Evolutionary conservation across 2,113 vertebrate genomes (phyloP).

Genomic region (Aplodontia rufa): DNA sequence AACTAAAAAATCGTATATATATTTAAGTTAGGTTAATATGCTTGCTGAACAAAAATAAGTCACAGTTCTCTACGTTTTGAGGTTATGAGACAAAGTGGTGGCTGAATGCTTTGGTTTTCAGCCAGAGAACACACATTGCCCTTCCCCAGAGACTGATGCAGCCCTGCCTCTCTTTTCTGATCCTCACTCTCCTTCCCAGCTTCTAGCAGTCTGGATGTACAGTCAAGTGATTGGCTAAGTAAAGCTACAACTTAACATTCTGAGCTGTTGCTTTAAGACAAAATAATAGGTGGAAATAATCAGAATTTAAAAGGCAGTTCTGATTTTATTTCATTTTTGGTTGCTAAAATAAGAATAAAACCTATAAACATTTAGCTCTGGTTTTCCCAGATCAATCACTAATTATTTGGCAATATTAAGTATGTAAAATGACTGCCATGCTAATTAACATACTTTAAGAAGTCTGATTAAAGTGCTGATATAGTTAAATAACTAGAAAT

Average conservation of each 20-base stretch:
- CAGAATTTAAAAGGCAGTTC: conserved; percentile 61
- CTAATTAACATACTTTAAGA: conserved; percentile 37
- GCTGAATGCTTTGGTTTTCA: neutral
- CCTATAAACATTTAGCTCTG: neutral
- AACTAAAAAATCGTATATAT: neutral
- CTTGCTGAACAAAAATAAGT: neutral
- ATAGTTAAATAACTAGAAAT: conserved; percentile 50
- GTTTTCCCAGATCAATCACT: conserved; percentile 38
- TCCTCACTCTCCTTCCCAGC: too few species aligned
- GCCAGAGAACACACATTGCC: neutral
- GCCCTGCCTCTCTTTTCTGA: too few species aligned
- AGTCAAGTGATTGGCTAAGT: neutral
- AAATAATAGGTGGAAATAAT: conserved; percentile 54
- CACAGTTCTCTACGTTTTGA: neutral
- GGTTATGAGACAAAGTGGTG: neutral
- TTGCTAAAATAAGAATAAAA: conserved; percentile 64
- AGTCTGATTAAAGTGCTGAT: conserved; percentile 34
- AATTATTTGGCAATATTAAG: conserved; percentile 72
- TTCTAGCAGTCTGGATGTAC: neutral
- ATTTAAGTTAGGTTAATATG: conserved; percentile 1
- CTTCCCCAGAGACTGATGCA: neutral
- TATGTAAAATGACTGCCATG: conserved; percentile 2
- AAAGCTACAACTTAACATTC: conserved; percentile 23
- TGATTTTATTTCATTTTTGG: conserved; percentile 67
- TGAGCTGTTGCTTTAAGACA: conserved; percentile 38